These are phyloP conservation scores for Amphimedon queenslandica DNA, from an alignment of 37 sponge, comb jelly and placozoan genomes.

Conservation along the genomic window DNA sequence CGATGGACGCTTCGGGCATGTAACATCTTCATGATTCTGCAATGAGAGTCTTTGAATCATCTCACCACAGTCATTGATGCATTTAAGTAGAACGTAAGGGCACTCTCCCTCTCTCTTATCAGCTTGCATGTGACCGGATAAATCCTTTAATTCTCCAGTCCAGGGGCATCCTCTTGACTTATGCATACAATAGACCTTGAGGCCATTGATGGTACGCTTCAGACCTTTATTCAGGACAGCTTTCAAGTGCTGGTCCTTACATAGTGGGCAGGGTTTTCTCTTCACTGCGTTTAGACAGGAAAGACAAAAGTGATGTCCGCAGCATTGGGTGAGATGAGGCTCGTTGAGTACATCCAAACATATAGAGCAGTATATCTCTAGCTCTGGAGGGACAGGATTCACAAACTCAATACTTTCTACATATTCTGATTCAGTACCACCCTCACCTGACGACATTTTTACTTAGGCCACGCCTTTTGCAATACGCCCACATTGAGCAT, in stretches of 20 bases:
- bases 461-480: too few relatives aligned
- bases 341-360: constrained; percentile 35
- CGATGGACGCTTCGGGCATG: constrained; percentile 17
- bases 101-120: constrained; percentile 23
- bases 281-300: constrained; percentile 13
- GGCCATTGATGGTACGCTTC: constrained; percentile 11
- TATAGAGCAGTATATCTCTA: constrained; percentile 34
- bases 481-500: too few relatives aligned
- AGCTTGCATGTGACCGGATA: background rate
- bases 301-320: constrained; percentile 56
- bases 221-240: constrained; percentile 33
- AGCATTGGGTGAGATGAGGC: constrained; percentile 43
- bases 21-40: constrained; percentile 10
- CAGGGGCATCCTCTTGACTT: constrained; percentile 43
- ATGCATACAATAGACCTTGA: constrained; percentile 40
- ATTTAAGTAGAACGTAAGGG: constrained; percentile 10
- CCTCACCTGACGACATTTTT: too few relatives aligned
- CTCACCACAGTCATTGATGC: constrained; percentile 19
- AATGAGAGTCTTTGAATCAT: background rate
- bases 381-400: constrained; percentile 20
- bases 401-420: background rate
- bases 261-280: constrained; percentile 32
- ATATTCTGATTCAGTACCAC: too few relatives aligned
- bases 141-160: constrained; percentile 25
- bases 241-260: constrained; percentile 23